Evolutionary conservation across 92 coral and sea anemone species (phyloP), one percentile per base, ranked within the genome.

Genomic region (Palythoa heliodiscus): DNA sequence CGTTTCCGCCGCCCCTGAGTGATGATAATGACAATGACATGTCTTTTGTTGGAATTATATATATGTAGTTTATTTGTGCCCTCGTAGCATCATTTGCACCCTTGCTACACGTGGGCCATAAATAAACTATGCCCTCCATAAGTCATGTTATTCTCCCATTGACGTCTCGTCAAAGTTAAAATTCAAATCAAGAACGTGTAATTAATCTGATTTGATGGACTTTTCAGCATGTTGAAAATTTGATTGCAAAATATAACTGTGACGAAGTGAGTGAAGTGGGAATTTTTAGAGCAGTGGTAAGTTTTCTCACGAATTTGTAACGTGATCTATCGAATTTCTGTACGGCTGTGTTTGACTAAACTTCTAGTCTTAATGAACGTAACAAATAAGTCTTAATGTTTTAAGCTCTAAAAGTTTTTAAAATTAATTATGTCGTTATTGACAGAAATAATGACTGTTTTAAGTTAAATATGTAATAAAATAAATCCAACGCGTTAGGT

Each of bases 191-290:
- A 29, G 35, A 29, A 0, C 35, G 3, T 52, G 78, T 29, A 48
- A 3, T 43, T 88, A 7, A 63, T 77, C 40, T 82, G 63, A 40
- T 66, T 66, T 80, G 84, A 60, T 80, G 84, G 54, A 64, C 40
- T 71, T 70, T 89, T 48, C 82, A 97, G 99, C 95, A 97, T 89
- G 86, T 97, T 87, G 98, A 97, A 74, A 93, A 92, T 77, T 85
- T 94, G 80, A 88, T 97, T 43, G 91, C 95, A 64, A 91, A 92
- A 74, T 92, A 87, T 68, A 93, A 54, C 67, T 76, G 87, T 78
- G 97, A 94, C 87, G 91, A 88, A 69, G 87, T 77, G 76, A 82
- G 77, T 24, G 92, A 92, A 52, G 88, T 91, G 38, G 95, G 92
- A 71, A 89, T 91, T 20, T 87, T 91, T 69, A 84, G 85, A 7